Evolutionary conservation across 2,113 vertebrate species (phyloP).

Genomic region (Chionis minor): DNA sequence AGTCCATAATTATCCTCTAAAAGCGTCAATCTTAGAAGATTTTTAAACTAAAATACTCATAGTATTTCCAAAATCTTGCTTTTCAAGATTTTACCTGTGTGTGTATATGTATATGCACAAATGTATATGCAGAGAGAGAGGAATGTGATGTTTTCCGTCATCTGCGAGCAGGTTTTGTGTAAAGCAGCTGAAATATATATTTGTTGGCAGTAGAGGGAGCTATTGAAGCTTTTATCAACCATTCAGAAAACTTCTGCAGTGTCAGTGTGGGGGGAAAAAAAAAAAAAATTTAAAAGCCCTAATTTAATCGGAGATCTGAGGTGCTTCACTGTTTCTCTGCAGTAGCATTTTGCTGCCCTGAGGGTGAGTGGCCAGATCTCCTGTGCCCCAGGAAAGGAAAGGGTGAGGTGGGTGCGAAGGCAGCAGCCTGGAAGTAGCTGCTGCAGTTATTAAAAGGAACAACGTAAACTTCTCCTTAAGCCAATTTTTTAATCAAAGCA

Average conservation of each 20-base stretch:
- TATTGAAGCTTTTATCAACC: not conserved
- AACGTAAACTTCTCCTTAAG: not conserved
- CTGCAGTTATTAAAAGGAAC: not conserved
- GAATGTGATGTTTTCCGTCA: not conserved
- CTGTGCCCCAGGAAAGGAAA: not conserved
- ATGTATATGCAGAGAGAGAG: not conserved
- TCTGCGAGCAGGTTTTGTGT: not conserved
- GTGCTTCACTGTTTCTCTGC: not conserved
- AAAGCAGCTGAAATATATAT: not conserved
- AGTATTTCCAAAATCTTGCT: not conserved
- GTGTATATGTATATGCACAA: too few species aligned
- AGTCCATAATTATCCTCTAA: not conserved
- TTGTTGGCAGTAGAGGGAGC: conserved; percentile 56
- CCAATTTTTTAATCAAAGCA: conserved; percentile 24
- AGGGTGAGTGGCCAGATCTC: not conserved
- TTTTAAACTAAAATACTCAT: not conserved
- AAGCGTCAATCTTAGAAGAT: not conserved
- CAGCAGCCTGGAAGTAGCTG: not conserved
- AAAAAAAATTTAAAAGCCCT: too few species aligned
- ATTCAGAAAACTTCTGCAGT: rapidly evolving
- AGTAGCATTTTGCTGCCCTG: not conserved
- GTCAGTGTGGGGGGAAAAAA: too few species aligned
- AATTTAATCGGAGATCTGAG: not conserved
- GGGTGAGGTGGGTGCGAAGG: not conserved
- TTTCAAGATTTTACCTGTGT: not conserved